phyloP scores from a whole-genome alignment of 2,113 vertebrate species.

The Haliaeetus leucogaster region DNA sequence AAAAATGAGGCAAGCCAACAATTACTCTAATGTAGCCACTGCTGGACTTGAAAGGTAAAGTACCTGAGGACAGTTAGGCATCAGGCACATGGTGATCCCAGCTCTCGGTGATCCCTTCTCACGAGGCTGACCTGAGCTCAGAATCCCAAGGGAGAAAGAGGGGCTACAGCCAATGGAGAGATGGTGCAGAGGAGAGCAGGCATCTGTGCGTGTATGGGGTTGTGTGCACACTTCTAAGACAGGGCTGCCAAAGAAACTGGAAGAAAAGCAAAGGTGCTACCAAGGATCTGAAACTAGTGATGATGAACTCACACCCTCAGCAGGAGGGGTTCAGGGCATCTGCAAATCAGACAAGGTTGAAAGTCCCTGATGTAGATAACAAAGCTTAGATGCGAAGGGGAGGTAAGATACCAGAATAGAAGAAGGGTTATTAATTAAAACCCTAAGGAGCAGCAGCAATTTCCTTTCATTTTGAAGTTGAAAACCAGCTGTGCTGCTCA shows the following conservation, averaged over 20 bases:
- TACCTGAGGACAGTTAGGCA: not conserved
- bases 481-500: not conserved
- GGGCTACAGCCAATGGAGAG: not conserved
- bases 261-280: not conserved
- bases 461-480: slow-evolving; percentile 32
- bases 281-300: not conserved
- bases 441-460: slow-evolving; percentile 9
- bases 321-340: not conserved
- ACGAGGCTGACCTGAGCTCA: not conserved
- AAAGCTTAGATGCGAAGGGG: not conserved
- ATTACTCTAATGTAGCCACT: not conserved
- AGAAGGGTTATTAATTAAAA: slow-evolving; percentile 10
- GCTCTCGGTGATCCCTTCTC: not conserved
- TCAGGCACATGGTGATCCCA: not conserved
- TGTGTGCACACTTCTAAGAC: not conserved
- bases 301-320: not conserved
- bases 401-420: not conserved
- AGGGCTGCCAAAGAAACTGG: not conserved
- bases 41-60: not conserved
- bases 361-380: not conserved
- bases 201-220: fast-evolving
- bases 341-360: not conserved
- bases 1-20: not conserved
- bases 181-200: not conserved
- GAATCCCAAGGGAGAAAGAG: not conserved